Percentiles rank a stretch among this genome's conserved stretches.
phyloP scores from a whole-genome alignment of 2,113 vertebrate genomes.

The Bagarius yarrelli region DNA sequence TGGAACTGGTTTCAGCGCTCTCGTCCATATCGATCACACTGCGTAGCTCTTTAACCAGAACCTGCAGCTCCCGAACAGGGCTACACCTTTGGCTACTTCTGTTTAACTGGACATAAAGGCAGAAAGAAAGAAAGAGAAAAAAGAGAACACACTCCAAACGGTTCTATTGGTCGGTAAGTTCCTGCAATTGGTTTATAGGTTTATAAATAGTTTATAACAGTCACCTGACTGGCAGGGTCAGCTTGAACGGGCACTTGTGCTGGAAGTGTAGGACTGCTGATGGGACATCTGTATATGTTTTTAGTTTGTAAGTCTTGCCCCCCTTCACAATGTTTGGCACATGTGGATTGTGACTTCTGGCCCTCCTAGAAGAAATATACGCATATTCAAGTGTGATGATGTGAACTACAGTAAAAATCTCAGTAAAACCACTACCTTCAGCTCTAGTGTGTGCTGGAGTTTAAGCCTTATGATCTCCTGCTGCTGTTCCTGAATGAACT shows the following conservation, averaged over 20 bases:
- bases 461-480: conserved; percentile 77
- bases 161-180: background rate
- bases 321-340: conserved; percentile 74
- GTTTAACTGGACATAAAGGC: conserved; percentile 49
- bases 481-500: conserved; percentile 79
- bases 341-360: conserved; percentile 58
- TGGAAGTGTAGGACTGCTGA: conserved; percentile 33
- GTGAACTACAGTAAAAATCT: background rate
- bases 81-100: conserved; percentile 59
- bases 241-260: conserved; percentile 46
- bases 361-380: conserved; percentile 70
- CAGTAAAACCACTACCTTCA: conserved; percentile 68
- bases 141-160: background rate
- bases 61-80: conserved; percentile 64
- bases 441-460: conserved; percentile 77
- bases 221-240: conserved; percentile 7
- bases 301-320: conserved; percentile 61
- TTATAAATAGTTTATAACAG: too few species aligned
- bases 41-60: conserved; percentile 66
- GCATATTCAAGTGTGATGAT: background rate
- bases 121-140: background rate
- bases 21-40: conserved; percentile 63
- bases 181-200: background rate
- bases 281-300: conserved; percentile 48
- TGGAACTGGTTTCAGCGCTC: conserved; percentile 47